These are phyloP conservation scores for Rhopilema esculentum DNA, from an alignment of 30 jellyfish, hydroid and myxozoan genomes.

Conservation along the genomic window DNA sequence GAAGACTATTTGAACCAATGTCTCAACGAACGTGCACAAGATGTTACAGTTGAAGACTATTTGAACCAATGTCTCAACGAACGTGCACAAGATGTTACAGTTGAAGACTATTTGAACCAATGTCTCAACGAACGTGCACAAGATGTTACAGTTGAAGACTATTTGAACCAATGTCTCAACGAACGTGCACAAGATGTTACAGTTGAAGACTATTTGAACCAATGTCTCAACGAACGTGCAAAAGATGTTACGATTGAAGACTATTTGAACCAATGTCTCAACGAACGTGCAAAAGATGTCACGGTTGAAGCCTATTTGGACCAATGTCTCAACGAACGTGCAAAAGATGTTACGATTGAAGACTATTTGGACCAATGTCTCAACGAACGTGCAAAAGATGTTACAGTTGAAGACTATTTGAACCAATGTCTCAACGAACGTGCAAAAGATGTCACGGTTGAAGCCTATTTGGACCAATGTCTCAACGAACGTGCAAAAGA, in stretches of 20 bases:
- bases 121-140: not conserved
- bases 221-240: not conserved
- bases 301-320: slow-evolving; percentile 22
- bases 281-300: not conserved
- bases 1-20: slow-evolving; percentile 30
- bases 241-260: slow-evolving; percentile 14
- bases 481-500: not conserved
- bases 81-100: slow-evolving; percentile 3
- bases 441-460: slow-evolving; percentile 27
- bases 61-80: not conserved
- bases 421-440: slow-evolving; percentile 1
- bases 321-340: not conserved
- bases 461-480: slow-evolving; percentile 17
- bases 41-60: slow-evolving; percentile 37
- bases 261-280: slow-evolving; percentile 6
- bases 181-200: not conserved
- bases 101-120: slow-evolving; percentile 18
- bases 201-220: slow-evolving; percentile 15
- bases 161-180: not conserved
- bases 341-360: slow-evolving; percentile 2
- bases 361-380: slow-evolving; percentile 1
- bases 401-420: slow-evolving; percentile 15
- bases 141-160: slow-evolving; percentile 23
- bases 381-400: not conserved
- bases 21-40: not conserved